Evolutionary conservation across 2,888 invertebrate species (phyloP), one percentile per base, ranked within the genome.

Genomic region (Zelleria hepariella): DNA sequence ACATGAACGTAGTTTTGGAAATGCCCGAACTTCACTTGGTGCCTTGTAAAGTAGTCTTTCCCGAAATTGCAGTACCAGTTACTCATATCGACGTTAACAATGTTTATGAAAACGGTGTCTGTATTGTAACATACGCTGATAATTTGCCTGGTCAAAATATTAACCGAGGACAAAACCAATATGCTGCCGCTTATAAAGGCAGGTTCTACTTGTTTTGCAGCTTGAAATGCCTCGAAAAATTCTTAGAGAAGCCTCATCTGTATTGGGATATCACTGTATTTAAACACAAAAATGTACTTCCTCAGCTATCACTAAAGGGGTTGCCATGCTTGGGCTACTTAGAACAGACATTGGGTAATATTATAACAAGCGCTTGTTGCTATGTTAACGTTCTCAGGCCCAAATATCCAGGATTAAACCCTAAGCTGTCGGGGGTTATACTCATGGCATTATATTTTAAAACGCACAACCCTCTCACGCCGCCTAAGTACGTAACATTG

Each of bases 61-160:
- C 92, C 0, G 77, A 90, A 69, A 71, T 91, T 25, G 92, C 93
- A 0, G 77, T 83, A 58, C 72, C 84, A 56, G 73, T 89, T 1
- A 77, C 82, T 60, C 78, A 77, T 15, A 73, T 90, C 25, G 78
- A 85, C 68, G 62, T 67, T n/a, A 65, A 66, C 23, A 74, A 78
- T 58, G 72, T 91, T 32, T 87, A 88, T 63, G 89, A 89, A 72
- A 77, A 87, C 61, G 93, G 93, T 0, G 73, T 86, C 61, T 93
- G 93, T 69, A 80, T 92, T 25, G 91, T 93, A 0, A 91, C 91
- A 26, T 93, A 91, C 67, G 87, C 89, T 55, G 86, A 90, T 63
- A 83, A 87, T 65, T 73, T 90, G 60, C 91, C 91, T 2, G 66
- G 78, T 1, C 86, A 89, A 64, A 77, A 72, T 58, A 68, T 91